phyloP scores from a whole-genome alignment of 2,797 vertebrate genomes.

The Smutsia gigantea region DNA sequence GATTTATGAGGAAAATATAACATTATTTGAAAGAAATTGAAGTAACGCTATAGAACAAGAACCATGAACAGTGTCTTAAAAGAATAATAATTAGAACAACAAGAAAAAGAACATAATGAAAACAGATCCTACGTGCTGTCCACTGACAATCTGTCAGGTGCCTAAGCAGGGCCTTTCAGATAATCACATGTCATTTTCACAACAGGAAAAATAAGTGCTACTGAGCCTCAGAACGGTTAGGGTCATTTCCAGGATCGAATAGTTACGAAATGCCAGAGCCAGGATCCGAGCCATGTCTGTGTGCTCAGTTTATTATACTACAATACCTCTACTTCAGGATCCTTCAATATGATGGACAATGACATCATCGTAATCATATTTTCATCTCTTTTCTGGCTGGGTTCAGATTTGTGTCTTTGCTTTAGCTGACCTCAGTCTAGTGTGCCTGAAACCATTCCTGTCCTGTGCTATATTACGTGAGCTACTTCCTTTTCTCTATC shows the following conservation, averaged over 20 bases:
- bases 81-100: not conserved
- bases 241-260: not conserved
- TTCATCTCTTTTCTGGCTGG: not conserved
- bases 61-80: not conserved
- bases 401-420: not conserved
- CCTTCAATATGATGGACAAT: not conserved
- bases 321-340: not conserved
- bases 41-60: not conserved
- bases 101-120: not conserved
- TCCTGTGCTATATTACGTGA: not conserved
- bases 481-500: not conserved
- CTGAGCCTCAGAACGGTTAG: not conserved
- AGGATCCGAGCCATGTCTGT: not conserved
- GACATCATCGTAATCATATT: not conserved
- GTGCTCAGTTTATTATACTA: not conserved
- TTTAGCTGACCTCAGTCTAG: not conserved
- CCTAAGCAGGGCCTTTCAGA: not conserved
- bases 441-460: not conserved
- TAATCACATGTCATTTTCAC: not conserved
- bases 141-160: not conserved
- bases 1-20: not conserved
- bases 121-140: not conserved
- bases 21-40: conserved; percentile 6
- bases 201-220: not conserved
- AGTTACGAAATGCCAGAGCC: not conserved